A percentile compares a stretch with the other conserved stretches of the same genome.
These are phyloP conservation scores for Podarcis raffonei DNA, from an alignment of 2,113 vertebrate genomes.

Conservation along the genomic window DNA sequence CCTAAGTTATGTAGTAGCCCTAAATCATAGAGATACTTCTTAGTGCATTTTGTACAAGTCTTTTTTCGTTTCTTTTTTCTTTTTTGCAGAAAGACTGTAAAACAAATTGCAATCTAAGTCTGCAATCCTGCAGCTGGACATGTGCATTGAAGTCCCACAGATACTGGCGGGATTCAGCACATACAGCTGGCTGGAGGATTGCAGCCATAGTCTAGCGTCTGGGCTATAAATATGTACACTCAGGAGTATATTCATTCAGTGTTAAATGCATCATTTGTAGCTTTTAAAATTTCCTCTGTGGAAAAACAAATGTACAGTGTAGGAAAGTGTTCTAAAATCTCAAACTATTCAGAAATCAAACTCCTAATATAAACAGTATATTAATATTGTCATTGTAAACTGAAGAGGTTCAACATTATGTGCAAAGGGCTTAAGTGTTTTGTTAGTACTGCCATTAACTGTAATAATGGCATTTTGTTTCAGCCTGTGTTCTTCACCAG, in stretches of 20 bases:
- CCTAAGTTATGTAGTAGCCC: constrained; percentile 74
- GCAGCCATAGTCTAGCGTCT: constrained; percentile 38
- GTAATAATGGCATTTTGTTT: constrained; percentile 52
- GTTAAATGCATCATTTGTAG: constrained; percentile 64
- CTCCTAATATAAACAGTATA: constrained; percentile 76
- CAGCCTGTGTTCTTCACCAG: constrained; percentile 64
- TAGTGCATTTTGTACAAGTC: constrained; percentile 70
- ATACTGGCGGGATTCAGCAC: not conserved
- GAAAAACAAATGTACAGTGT: constrained; percentile 74
- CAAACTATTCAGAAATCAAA: constrained; percentile 77
- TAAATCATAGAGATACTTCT: constrained; percentile 62
- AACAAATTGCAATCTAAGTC: constrained; percentile 49
- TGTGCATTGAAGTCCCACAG: not conserved
- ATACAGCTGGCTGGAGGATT: not conserved
- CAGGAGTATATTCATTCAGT: constrained; percentile 67
- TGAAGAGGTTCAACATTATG: constrained; percentile 76
- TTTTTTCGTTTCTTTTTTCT: constrained; percentile 18
- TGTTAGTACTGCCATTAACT: constrained; percentile 63
- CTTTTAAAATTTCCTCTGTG: constrained; percentile 65
- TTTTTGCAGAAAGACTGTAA: constrained; percentile 63
- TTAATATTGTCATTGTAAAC: constrained; percentile 77
- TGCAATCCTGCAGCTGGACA: constrained; percentile 7
- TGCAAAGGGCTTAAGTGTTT: constrained; percentile 76
- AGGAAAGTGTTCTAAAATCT: constrained; percentile 75
- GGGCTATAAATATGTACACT: constrained; percentile 72